Conservation (phyloP, 2,888 invertebrate genomes). For the Aspidapion aeneum region DNA sequence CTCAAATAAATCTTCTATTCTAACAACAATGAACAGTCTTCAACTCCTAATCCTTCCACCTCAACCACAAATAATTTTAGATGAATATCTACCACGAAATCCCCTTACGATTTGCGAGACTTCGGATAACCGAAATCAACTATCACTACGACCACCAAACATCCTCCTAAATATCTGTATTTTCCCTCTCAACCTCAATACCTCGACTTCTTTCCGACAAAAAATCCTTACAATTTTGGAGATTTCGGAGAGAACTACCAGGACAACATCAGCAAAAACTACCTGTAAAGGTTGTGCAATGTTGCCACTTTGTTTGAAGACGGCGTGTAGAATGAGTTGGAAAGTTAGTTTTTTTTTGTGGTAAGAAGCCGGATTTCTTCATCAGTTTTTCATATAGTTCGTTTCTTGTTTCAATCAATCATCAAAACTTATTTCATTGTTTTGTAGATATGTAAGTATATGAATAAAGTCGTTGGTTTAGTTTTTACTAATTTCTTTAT, state of each 20-base stretch:
- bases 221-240: slow-evolving; percentile 53
- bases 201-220: slow-evolving; percentile 53
- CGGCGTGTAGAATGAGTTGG: not conserved
- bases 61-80: not conserved
- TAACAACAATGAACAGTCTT: slow-evolving; percentile 18
- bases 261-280: slow-evolving; percentile 43
- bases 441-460: too few relatives aligned
- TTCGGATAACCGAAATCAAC: slow-evolving; percentile 34
- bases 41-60: not conserved
- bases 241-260: slow-evolving; percentile 41
- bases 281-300: slow-evolving; percentile 48
- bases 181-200: slow-evolving; percentile 47
- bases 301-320: not conserved
- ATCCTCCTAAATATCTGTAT: slow-evolving; percentile 17
- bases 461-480: too few relatives aligned
- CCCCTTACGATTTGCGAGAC: slow-evolving; percentile 41
- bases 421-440: too few relatives aligned
- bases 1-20: too few relatives aligned
- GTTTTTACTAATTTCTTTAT: too few relatives aligned
- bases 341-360: too few relatives aligned
- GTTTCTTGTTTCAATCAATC: too few relatives aligned
- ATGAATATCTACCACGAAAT: slow-evolving; percentile 38
- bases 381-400: too few relatives aligned
- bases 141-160: slow-evolving; percentile 30
- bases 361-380: too few relatives aligned